Conservation (phyloP, 2,797 vertebrate species). For the Brachyalestes nurse region DNA sequence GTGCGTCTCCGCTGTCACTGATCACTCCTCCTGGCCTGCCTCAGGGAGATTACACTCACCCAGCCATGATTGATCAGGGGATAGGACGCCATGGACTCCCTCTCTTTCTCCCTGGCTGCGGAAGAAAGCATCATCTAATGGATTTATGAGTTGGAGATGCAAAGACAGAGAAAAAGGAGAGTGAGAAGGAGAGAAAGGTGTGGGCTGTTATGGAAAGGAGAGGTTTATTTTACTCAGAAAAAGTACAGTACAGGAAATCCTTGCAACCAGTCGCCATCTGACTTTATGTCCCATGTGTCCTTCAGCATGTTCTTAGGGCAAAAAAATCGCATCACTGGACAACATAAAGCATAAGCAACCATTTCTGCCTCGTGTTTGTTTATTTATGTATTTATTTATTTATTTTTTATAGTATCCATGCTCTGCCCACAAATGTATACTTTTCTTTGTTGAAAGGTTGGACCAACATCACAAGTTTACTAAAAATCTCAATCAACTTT, state of each 20-base stretch:
- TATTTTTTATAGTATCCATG: background rate
- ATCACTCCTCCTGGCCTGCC: constrained; percentile 71
- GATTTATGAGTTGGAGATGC: constrained; percentile 59
- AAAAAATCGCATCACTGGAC: background rate
- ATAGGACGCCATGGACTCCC: constrained; percentile 70
- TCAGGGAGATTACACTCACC: constrained; percentile 75
- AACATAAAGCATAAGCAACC: background rate
- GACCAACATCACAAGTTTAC: background rate
- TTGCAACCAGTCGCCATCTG: background rate
- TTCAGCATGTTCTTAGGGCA: background rate
- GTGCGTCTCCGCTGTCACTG: constrained; percentile 75
- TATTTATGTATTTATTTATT: background rate
- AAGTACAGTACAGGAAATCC: background rate
- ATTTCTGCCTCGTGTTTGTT: background rate
- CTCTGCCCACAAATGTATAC: background rate
- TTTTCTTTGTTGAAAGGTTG: background rate
- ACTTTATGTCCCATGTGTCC: background rate
- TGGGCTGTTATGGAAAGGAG: constrained; percentile 9
- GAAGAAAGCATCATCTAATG: constrained; percentile 56
- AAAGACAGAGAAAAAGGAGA: constrained; percentile 43
- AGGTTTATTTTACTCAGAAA: constrained; percentile 24
- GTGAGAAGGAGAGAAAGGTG: constrained; percentile 30
- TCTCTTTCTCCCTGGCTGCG: constrained; percentile 49
- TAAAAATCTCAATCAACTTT: background rate
- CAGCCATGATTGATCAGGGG: constrained; percentile 72